These are phyloP conservation scores for Macrobrachium rosenbergii DNA, from an alignment of 1,140 invertebrate genomes.

Conservation along the genomic window DNA sequence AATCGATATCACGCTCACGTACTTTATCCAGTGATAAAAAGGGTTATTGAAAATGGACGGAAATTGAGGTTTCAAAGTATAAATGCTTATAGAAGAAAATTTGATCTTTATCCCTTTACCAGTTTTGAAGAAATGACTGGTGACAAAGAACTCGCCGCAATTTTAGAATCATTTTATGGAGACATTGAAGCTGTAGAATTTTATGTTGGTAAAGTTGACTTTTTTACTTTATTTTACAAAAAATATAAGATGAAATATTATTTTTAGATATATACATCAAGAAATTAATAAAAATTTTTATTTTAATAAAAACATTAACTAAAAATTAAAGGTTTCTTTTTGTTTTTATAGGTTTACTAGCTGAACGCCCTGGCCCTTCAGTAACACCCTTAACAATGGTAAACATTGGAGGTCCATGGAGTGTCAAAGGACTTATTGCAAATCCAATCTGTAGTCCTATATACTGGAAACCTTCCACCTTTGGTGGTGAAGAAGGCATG, in stretches of 20 bases:
- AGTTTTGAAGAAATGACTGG: constrained; percentile 71
- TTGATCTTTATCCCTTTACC: constrained; percentile 69
- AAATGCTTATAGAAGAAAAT: constrained; percentile 71
- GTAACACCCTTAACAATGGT: constrained; percentile 69
- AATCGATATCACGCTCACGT: constrained; percentile 69
- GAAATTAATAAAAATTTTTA: too few species aligned
- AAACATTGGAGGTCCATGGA: constrained; percentile 71
- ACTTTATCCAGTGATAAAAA: constrained; percentile 69
- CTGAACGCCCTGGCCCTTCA: constrained; percentile 70
- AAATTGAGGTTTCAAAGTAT: constrained; percentile 70
- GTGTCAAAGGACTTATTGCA: constrained; percentile 72
- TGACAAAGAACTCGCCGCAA: constrained; percentile 69
- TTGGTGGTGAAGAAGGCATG: too few species aligned
- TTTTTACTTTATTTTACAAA: too few species aligned
- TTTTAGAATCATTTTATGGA: constrained; percentile 70
- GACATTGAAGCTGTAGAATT: constrained; percentile 72
- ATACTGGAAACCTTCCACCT: constrained; percentile 73
- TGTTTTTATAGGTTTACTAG: constrained; percentile 68
- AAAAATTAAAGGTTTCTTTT: too few species aligned
- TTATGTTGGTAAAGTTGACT: constrained; percentile 69
- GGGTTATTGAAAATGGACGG: constrained; percentile 68
- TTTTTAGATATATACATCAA: too few species aligned
- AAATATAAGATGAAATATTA: too few species aligned
- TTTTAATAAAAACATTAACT: too few species aligned
- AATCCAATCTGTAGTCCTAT: constrained; percentile 71